Conservation (phyloP, 2,113 vertebrate genomes). For the Mionectes macconnelli region DNA sequence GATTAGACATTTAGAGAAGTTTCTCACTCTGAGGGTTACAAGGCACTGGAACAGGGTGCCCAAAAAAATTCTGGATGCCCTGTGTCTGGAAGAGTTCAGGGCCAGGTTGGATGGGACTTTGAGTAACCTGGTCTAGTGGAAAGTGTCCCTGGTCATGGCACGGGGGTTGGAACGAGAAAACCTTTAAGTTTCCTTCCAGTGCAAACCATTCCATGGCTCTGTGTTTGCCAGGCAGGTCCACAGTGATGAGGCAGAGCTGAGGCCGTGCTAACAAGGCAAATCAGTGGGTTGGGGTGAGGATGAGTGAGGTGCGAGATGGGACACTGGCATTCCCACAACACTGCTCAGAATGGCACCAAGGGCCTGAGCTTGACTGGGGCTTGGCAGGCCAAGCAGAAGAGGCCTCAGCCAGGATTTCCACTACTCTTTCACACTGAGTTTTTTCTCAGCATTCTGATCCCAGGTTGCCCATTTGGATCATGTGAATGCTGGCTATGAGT, state of each 20-base stretch:
- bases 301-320: background rate
- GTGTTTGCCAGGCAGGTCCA: background rate
- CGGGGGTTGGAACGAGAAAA: background rate
- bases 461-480: accelerated
- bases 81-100: background rate
- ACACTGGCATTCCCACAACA: background rate
- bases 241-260: background rate
- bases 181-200: background rate
- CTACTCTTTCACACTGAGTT: background rate
- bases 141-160: background rate
- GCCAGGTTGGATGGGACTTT: accelerated
- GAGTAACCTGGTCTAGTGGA: background rate
- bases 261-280: background rate
- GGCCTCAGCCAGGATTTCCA: background rate
- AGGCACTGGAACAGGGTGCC: background rate
- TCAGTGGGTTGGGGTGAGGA: background rate
- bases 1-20: background rate
- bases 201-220: background rate
- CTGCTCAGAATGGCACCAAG: background rate
- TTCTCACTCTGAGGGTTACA: background rate
- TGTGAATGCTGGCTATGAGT: background rate
- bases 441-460: background rate
- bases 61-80: background rate
- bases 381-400: background rate
- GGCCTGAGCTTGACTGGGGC: background rate